Evolutionary conservation across 1,140 invertebrate genomes (phyloP).

Genomic region (Drosophila nikananu): DNA sequence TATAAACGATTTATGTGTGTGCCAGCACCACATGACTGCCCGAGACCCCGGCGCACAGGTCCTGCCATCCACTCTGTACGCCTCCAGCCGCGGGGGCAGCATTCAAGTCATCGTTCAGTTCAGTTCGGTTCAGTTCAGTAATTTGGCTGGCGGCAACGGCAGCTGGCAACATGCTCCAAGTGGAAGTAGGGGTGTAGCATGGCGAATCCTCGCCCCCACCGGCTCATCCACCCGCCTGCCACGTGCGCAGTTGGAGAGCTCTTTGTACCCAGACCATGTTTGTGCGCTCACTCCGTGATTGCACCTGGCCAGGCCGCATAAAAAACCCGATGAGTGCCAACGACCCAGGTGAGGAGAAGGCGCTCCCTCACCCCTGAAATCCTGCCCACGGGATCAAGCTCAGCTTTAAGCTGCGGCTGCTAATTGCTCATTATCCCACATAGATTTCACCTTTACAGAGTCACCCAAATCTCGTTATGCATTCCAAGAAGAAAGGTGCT

Average conservation of each 20-base stretch:
- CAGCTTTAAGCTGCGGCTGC: constrained; percentile 36
- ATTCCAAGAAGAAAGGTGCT: constrained; percentile 8
- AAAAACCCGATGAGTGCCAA: constrained; percentile 41
- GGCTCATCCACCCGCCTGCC: constrained; percentile 4
- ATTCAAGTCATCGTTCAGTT: constrained; percentile 82
- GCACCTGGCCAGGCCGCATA: constrained; percentile 62
- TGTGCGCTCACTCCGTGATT: constrained; percentile 61
- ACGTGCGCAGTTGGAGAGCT: constrained; percentile 35
- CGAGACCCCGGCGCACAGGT: constrained; percentile 17
- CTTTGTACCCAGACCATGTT: constrained; percentile 40
- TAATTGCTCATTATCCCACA: constrained; percentile 50
- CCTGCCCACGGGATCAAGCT: constrained; percentile 13
- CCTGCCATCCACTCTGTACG: constrained; percentile 12
- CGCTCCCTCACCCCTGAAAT: background rate
- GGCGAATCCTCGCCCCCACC: background rate
- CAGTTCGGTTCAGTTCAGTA: constrained; percentile 82
- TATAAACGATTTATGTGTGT: constrained; percentile 83
- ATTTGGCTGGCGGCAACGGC: constrained; percentile 78
- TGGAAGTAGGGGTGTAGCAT: constrained; percentile 16
- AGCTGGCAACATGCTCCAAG: constrained; percentile 61
- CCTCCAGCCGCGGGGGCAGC: constrained; percentile 38
- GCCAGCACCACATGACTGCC: constrained; percentile 74
- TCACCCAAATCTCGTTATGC: constrained; percentile 20
- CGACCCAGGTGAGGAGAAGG: constrained; percentile 33
- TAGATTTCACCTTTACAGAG: constrained; percentile 19